Evolutionary conservation across 2,888 invertebrate species (phyloP).

Genomic region (Apantesis nais): DNA sequence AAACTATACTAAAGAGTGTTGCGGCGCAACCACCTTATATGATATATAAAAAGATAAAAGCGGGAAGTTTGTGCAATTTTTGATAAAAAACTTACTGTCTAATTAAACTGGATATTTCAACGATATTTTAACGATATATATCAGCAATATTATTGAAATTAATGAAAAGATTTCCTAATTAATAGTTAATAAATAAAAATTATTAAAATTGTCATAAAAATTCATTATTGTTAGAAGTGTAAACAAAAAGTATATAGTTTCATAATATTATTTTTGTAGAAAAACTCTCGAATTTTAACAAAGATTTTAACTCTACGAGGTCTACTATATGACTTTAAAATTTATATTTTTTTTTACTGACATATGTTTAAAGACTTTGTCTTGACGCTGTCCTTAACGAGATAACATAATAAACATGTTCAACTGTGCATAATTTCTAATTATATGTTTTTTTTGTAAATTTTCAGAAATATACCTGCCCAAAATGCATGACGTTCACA

Average conservation of each 20-base stretch:
- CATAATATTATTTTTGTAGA: background rate
- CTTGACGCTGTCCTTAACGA: background rate
- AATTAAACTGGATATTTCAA: too few species aligned
- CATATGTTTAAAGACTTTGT: background rate
- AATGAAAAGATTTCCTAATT: too few species aligned
- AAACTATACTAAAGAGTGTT: too few species aligned
- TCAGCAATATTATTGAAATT: too few species aligned
- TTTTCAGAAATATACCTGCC: slow-evolving; percentile 74
- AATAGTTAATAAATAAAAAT: too few species aligned
- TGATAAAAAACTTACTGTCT: too few species aligned
- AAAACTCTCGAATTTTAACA: background rate
- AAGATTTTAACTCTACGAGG: background rate
- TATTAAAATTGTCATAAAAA: too few species aligned
- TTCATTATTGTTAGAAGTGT: too few species aligned
- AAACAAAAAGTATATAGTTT: background rate
- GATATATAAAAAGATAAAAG: too few species aligned
- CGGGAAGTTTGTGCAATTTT: too few species aligned
- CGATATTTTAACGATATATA: too few species aligned
- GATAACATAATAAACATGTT: background rate
- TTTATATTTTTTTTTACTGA: background rate
- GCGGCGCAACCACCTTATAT: too few species aligned
- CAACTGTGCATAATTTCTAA: background rate
- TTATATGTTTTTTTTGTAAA: background rate
- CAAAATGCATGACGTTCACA: slow-evolving; percentile 74
- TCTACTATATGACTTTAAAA: background rate